Conservation (phyloP, 2,797 vertebrate genomes). For the Otolemur crassicaudatus region DNA sequence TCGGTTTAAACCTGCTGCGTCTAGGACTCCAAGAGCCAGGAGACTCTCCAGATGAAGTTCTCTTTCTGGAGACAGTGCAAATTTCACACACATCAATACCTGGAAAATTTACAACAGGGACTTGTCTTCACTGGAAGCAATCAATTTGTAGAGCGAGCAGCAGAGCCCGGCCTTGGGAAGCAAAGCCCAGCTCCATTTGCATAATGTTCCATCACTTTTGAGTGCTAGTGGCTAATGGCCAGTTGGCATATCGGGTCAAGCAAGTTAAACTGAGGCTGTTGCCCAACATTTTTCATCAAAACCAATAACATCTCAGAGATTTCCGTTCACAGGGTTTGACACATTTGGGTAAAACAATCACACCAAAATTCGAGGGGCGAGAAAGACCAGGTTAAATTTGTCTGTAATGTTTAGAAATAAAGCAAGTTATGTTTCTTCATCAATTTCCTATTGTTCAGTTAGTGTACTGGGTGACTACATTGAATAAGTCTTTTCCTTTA, state of each 20-base stretch:
- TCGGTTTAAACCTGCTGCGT: neutral
- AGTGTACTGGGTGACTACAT: neutral
- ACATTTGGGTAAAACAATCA: neutral
- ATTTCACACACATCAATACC: neutral
- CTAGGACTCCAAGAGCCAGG: neutral
- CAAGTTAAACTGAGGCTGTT: slow-evolving; percentile 59
- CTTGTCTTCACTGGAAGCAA: neutral
- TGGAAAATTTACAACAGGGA: neutral
- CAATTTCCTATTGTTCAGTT: neutral
- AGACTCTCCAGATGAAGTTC: neutral
- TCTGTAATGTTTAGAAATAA: neutral
- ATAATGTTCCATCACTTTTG: slow-evolving; percentile 43
- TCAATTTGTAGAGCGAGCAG: neutral
- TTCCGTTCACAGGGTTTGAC: slow-evolving; percentile 43
- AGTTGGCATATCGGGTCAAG: neutral
- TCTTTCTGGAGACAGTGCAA: slow-evolving; percentile 38
- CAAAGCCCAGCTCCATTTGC: rapidly evolving
- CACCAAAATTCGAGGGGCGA: neutral
- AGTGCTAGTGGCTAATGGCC: slow-evolving; percentile 39
- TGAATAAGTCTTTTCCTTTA: neutral
- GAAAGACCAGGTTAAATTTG: neutral
- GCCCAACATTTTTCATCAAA: slow-evolving; percentile 67
- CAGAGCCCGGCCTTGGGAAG: slow-evolving; percentile 48
- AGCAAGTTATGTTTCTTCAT: neutral
- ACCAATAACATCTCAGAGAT: slow-evolving; percentile 18